These are phyloP conservation scores for Chromobotia macracanthus DNA, from an alignment of 2,797 vertebrate genomes.

Conservation along the genomic window DNA sequence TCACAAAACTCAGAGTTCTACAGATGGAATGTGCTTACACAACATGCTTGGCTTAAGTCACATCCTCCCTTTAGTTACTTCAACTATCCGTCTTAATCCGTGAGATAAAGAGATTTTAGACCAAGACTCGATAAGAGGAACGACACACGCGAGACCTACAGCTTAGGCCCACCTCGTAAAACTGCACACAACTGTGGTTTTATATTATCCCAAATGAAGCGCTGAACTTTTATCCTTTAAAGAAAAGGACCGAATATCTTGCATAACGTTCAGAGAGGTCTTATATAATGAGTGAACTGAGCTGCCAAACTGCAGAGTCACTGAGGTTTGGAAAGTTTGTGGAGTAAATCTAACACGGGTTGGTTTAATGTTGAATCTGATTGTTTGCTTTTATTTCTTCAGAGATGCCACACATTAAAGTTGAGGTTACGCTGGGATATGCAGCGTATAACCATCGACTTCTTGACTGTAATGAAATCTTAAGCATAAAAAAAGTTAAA, in stretches of 20 bases:
- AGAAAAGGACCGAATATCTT: slow-evolving; percentile 62
- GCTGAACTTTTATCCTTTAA: slow-evolving; percentile 64
- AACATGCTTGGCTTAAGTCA: slow-evolving; percentile 61
- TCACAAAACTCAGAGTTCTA: slow-evolving; percentile 59
- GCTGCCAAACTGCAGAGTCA: slow-evolving; percentile 67
- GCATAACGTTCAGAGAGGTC: slow-evolving; percentile 61
- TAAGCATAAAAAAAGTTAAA: too few relatives aligned
- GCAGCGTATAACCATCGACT: background rate
- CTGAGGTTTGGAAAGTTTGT: slow-evolving; percentile 62
- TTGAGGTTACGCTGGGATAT: background rate
- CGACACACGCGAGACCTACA: slow-evolving; percentile 9
- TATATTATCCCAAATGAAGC: slow-evolving; percentile 11
- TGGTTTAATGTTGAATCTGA: slow-evolving; percentile 42
- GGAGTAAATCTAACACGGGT: slow-evolving; percentile 54
- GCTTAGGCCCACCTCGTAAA: slow-evolving; percentile 38
- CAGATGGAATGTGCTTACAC: slow-evolving; percentile 66
- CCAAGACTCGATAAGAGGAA: slow-evolving; percentile 67
- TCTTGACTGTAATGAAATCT: background rate
- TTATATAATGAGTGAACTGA: slow-evolving; percentile 65
- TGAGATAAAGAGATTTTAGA: slow-evolving; percentile 61
- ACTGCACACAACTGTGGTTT: slow-evolving; percentile 35
- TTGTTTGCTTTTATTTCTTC: slow-evolving; percentile 25
- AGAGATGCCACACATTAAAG: slow-evolving; percentile 18
- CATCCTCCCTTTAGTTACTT: slow-evolving; percentile 66
- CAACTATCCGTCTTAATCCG: slow-evolving; percentile 67